phyloP scores from a whole-genome alignment of 2,113 vertebrate genomes.

The Sterna hirundo region DNA sequence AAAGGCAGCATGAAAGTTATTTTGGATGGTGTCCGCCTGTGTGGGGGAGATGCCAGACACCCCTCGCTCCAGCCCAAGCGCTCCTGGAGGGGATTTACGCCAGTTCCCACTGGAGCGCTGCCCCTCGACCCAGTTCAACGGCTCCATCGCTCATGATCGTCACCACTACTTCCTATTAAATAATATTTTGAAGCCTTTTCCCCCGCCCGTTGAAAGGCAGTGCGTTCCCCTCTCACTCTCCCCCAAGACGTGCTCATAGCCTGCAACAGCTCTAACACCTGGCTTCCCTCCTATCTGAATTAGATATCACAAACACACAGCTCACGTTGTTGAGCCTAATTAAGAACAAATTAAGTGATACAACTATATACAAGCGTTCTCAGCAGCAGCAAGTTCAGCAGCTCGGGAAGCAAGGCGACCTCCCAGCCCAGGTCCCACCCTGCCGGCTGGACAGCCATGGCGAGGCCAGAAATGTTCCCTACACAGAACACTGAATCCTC shows the following conservation, averaged over 20 bases:
- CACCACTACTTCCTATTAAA: not conserved
- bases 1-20: not conserved
- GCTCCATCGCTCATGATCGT: rapidly evolving
- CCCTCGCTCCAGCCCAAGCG: not conserved
- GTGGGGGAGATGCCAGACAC: rapidly evolving
- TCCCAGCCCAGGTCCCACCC: not conserved
- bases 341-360: constrained; percentile 36
- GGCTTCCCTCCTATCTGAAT: constrained; percentile 2
- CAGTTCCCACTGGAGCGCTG: not conserved
- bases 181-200: not conserved
- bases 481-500: not conserved
- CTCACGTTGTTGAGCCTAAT: not conserved
- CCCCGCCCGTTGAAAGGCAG: not conserved
- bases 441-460: not conserved
- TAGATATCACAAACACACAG: not conserved
- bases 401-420: not conserved
- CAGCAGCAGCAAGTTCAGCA: not conserved
- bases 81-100: not conserved
- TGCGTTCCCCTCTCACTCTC: not conserved
- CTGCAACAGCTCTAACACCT: not conserved
- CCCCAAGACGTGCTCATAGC: not conserved
- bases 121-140: rapidly evolving
- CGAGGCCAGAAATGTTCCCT: not conserved
- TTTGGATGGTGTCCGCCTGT: rapidly evolving
- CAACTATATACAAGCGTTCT: rapidly evolving